phyloP scores from a whole-genome alignment of 2,888 invertebrate genomes.

The Eilema sororculum region DNA sequence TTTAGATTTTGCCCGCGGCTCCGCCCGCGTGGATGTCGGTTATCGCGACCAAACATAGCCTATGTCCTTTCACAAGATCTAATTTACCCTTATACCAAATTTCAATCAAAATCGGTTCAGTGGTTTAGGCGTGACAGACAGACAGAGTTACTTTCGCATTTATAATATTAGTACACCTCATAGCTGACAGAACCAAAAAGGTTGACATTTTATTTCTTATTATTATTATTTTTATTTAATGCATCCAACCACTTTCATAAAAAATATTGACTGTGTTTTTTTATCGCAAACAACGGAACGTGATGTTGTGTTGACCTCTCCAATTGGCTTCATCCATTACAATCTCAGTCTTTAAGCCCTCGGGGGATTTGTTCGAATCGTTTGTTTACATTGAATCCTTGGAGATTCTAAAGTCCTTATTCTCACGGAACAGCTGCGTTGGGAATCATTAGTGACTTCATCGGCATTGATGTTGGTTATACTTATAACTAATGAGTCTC shows the following conservation, averaged over 20 bases:
- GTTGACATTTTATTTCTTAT: no score
- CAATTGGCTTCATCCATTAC: slow-evolving; percentile 8
- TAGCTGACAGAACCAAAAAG: no score
- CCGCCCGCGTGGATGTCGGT: no score
- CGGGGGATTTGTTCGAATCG: background rate
- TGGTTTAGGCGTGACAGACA: no score
- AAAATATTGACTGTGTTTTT: background rate
- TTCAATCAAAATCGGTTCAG: no score
- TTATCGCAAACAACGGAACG: background rate
- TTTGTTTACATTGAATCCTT: slow-evolving; percentile 9
- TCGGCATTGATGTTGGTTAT: background rate
- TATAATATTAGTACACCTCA: no score
- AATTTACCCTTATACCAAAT: no score
- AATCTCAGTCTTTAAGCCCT: slow-evolving; percentile 3
- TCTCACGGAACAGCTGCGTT: background rate
- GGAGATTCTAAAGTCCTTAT: slow-evolving; percentile 1
- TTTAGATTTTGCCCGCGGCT: no score
- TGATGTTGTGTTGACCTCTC: slow-evolving; percentile 2
- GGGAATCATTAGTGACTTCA: slow-evolving; percentile 16
- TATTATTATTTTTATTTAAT: background rate
- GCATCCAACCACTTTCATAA: background rate
- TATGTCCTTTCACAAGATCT: no score
- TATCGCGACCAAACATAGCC: no score
- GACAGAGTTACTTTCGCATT: no score
- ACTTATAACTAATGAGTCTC: no score